Conservation (phyloP, 2,113 vertebrate species). For the Dunckerocampus dactyliophorus region DNA sequence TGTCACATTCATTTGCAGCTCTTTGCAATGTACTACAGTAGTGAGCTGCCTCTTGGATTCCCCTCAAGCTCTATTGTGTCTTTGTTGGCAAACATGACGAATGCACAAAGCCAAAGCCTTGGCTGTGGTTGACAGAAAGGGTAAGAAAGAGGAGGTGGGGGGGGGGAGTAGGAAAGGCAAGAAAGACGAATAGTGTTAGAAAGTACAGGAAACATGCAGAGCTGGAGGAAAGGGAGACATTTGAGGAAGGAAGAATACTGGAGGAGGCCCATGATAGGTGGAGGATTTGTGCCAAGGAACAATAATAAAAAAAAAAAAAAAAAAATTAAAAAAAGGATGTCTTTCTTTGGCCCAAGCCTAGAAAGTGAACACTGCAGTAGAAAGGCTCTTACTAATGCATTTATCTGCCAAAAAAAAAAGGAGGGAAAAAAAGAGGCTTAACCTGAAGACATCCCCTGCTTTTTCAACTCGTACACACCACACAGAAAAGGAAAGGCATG, state of each 20-base stretch:
- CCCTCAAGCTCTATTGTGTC: slow-evolving; percentile 30
- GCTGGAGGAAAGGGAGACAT: slow-evolving; percentile 10
- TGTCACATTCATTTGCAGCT: slow-evolving; percentile 37
- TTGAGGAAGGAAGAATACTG: slow-evolving; percentile 18
- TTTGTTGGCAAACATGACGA: slow-evolving; percentile 41
- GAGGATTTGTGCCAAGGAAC: slow-evolving; percentile 46
- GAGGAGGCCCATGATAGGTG: slow-evolving; percentile 40
- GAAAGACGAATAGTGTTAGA: background rate
- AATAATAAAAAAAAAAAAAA: slow-evolving; percentile 44
- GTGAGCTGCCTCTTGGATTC: slow-evolving; percentile 38
- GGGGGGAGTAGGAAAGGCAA: background rate
- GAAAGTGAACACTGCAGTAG: slow-evolving; percentile 59
- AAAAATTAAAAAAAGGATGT: slow-evolving; percentile 42
- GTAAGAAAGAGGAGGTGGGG: slow-evolving; percentile 4
- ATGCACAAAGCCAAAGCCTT: slow-evolving; percentile 34
- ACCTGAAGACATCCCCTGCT: slow-evolving; percentile 32
- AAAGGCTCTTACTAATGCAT: slow-evolving; percentile 38
- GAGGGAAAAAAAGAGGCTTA: slow-evolving; percentile 36
- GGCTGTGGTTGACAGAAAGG: slow-evolving; percentile 22
- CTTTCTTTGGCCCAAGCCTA: slow-evolving; percentile 42
- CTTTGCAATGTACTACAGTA: slow-evolving; percentile 30
- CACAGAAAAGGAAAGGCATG: too few relatives aligned
- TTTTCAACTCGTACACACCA: slow-evolving; percentile 37
- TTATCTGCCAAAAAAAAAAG: slow-evolving; percentile 55
- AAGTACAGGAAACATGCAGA: background rate